Evolutionary conservation across 2,888 invertebrate genomes (phyloP).

Genomic region (Macrophya alboannulata): DNA sequence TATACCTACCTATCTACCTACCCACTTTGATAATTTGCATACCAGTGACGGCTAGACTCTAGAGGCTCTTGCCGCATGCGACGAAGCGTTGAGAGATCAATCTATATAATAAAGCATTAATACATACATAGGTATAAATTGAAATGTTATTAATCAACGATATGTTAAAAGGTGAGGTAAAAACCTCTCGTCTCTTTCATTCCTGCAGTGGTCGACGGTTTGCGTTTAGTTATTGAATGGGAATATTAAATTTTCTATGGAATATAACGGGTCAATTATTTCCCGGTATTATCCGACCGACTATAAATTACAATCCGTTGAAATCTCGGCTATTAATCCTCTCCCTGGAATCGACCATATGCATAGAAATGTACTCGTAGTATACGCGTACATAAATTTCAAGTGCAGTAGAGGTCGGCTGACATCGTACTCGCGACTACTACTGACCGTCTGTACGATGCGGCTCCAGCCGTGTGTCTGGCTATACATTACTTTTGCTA

Average conservation of each 20-base stretch:
- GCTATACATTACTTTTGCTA: slow-evolving; percentile 12
- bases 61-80: neutral
- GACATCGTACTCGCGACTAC: slow-evolving; percentile 12
- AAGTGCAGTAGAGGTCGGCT: slow-evolving; percentile 17
- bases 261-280: neutral
- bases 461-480: slow-evolving; percentile 3
- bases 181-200: neutral
- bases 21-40: slow-evolving; percentile 48
- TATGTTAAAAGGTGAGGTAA: neutral
- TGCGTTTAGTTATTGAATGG: neutral
- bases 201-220: neutral
- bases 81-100: slow-evolving; percentile 2
- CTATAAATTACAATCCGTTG: slow-evolving; percentile 3
- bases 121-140: neutral
- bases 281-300: neutral
- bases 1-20: slow-evolving; percentile 10
- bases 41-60: slow-evolving; percentile 7
- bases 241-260: neutral
- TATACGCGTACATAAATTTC: slow-evolving; percentile 20
- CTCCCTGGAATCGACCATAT: neutral
- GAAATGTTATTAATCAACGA: neutral
- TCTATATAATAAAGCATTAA: neutral
- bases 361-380: slow-evolving; percentile 2
- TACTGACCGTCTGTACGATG: neutral
- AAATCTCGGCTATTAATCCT: slow-evolving; percentile 34